Percentiles rank a stretch among this genome's conserved stretches.
phyloP scores from a whole-genome alignment of 37 sponge, comb jelly and placozoan species.

The Geodia barretti region DNA sequence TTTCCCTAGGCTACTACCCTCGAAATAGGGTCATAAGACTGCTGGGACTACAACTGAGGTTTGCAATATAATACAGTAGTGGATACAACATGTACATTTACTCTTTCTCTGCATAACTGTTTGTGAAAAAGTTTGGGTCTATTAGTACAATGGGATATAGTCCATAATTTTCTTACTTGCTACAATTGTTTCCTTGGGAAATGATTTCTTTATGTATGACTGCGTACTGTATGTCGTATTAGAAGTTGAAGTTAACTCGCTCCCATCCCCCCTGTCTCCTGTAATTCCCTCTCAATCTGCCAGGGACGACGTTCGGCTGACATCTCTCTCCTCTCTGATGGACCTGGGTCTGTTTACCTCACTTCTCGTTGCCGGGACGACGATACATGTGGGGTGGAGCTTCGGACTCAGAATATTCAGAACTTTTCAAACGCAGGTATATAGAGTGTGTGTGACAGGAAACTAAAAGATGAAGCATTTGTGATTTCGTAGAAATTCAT shows the following conservation, averaged over 20 bases:
- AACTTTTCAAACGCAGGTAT: conserved; percentile 67
- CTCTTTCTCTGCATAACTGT: no score
- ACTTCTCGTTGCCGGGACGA: conserved; percentile 15
- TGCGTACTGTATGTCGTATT: no score
- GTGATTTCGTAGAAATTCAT: not conserved
- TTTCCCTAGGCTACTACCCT: not conserved
- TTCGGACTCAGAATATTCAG: conserved; percentile 38
- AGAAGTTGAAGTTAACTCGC: no score
- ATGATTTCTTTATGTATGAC: no score
- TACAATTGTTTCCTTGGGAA: no score
- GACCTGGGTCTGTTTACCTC: conserved; percentile 31
- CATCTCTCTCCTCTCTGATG: conserved; percentile 17
- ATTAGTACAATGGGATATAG: no score
- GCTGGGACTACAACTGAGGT: not conserved
- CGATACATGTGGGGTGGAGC: conserved; percentile 37
- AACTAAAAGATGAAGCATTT: not conserved
- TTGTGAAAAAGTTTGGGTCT: no score
- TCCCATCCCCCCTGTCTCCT: not conserved
- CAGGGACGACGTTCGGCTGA: conserved; percentile 1
- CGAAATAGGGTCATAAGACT: not conserved
- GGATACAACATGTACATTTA: no score
- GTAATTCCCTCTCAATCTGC: not conserved
- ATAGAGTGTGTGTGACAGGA: not conserved
- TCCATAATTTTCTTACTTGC: no score
- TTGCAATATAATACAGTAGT: no score